Base-by-base conservation (phyloP, 2,797 vertebrate species). In the Agapornis canus region DNA sequence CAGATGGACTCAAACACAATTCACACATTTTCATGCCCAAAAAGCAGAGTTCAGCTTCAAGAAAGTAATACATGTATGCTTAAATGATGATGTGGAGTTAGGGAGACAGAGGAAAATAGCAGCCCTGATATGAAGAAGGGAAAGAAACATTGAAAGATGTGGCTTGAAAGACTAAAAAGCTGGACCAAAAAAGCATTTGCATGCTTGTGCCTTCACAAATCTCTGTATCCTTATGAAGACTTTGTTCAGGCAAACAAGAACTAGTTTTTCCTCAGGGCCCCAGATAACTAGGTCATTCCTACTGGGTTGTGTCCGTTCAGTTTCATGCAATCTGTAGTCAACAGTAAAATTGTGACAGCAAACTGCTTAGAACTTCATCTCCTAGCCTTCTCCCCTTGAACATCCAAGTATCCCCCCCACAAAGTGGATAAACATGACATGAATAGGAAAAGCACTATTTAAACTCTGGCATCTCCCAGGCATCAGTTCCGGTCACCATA, bases 211-310 rank as follows among this genome's bases (percentile, higher is more conserved):
- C n/a, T 61, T 82, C 70, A 86, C 56, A 2, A 0, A 75, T 31
- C 10, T 83, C 77, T 45, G 39, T 18, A 19, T 40, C 26, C 31
- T 80, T 72, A 54, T 16, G 31, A 92, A 86, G 42, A 17, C 83
- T 42, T 47, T 76, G 27, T 47, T 95, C 37, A 82, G 31, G 40
- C 31, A 96, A 94, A 93, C 21, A 83, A 94, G 78, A 85, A 92
- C 80, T 93, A 65, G 49, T 91, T 96, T 95, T 95, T 96, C 70
- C 81, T 82, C 18, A 26, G 88, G 89, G 43, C 48, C 90, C 78
- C 66, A 96, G 56, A 47, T 90, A 96, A 96, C 72, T 89, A 96
- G 94, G 82, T 93, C 89, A 96, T 61, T 87, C 94, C 87, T 94
- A 86, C 82, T 94, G 82, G 54, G 73, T 71, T 95, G 87, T 93